A percentile compares a stretch with the other conserved stretches of the same genome.
These are phyloP conservation scores for Sialis lutaria DNA, from an alignment of 2,888 invertebrate species.

Conservation along the genomic window DNA sequence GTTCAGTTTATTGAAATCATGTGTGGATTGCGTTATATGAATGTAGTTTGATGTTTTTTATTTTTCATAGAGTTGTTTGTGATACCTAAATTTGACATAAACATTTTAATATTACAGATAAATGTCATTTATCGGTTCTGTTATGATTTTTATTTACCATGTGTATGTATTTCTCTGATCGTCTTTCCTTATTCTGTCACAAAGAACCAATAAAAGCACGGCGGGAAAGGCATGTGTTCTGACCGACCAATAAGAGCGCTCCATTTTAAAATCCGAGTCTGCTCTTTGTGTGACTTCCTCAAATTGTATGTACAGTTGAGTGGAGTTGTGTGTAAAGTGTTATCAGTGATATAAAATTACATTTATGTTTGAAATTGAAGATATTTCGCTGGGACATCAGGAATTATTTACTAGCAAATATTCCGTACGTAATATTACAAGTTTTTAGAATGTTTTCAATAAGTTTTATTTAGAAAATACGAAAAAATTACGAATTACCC, in stretches of 20 bases:
- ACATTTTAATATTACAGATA: too few relatives aligned
- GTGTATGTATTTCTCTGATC: conserved; percentile 5
- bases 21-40: not conserved
- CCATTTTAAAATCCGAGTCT: conserved; percentile 28
- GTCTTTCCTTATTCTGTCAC: conserved; percentile 6
- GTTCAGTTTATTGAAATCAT: not conserved
- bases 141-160: not conserved
- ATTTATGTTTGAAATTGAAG: conserved; percentile 50
- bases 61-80: not conserved
- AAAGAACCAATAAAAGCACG: conserved; percentile 19
- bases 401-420: conserved; percentile 46
- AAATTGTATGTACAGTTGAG: conserved; percentile 23
- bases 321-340: conserved; percentile 26
- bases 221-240: conserved; percentile 25
- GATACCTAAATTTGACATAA: not conserved
- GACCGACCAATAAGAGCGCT: conserved; percentile 20
- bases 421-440: conserved; percentile 38
- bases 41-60: not conserved
- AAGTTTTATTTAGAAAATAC: conserved; percentile 23
- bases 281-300: conserved; percentile 22
- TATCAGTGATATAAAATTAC: conserved; percentile 23
- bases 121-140: too few relatives aligned
- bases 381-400: conserved; percentile 47
- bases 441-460: conserved; percentile 15
- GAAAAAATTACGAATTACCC: conserved; percentile 12